These are phyloP conservation scores for Gryllus longicercus DNA, from an alignment of 2,888 invertebrate species.

Conservation along the genomic window DNA sequence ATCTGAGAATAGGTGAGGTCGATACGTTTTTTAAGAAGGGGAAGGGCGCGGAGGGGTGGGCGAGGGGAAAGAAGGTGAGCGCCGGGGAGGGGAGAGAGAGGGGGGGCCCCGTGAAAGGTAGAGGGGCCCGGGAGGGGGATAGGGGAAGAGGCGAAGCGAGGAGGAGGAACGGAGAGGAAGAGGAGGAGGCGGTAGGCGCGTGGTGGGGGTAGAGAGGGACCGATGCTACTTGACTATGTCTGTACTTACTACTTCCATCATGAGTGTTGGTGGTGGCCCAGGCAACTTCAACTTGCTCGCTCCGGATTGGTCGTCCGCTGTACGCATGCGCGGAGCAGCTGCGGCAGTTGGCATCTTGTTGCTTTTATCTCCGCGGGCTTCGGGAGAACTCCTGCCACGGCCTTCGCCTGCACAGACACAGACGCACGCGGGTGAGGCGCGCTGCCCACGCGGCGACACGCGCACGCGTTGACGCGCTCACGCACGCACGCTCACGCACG, in stretches of 20 bases:
- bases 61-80: conserved; percentile 27
- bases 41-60: not conserved
- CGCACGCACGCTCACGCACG: not conserved
- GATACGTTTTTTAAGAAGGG: conserved; percentile 5
- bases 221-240: conserved; percentile 33
- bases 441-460: not conserved
- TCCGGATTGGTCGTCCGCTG: conserved; percentile 33
- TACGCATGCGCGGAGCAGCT: conserved; percentile 33
- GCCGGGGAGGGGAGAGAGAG: conserved; percentile 26
- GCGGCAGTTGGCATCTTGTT: conserved; percentile 33
- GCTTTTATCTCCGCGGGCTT: conserved; percentile 33
- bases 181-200: not conserved
- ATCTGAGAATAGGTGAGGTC: conserved; percentile 17
- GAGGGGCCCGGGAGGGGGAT: not conserved
- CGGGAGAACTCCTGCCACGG: conserved; percentile 30
- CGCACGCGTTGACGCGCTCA: not conserved
- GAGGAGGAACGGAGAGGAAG: conserved; percentile 22
- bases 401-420: conserved; percentile 32
- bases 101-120: not conserved
- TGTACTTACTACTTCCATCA: conserved; percentile 37
- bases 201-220: conserved; percentile 17
- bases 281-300: conserved; percentile 34
- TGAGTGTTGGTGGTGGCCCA: conserved; percentile 33
- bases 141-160: conserved; percentile 19
- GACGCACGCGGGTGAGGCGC: not conserved